Evolutionary conservation across 2,888 invertebrate species (phyloP), one percentile per base, ranked within the genome.

Genomic region (Hylaea fasciaria): DNA sequence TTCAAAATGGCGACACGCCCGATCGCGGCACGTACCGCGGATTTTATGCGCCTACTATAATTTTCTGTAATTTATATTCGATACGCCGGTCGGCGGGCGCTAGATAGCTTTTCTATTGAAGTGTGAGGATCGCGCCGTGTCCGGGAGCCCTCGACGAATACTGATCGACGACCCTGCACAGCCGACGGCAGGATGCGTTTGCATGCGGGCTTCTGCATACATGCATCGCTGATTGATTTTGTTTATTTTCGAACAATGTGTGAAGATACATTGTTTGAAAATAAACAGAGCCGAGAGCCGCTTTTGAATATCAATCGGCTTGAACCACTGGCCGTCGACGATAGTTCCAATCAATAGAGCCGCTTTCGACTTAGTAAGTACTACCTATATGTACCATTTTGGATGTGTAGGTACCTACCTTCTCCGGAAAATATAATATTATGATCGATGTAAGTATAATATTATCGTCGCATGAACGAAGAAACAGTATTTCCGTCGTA

Each of bases 31-130:
- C 78, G 80, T 76, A 73, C 73, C 77, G 84, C 81, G 73, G 82
- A 83, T 80, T 82, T 83, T 82, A 83, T 84, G 81, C 82, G 81
- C 80, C 81, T 83, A 77, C 82, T 82, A 84, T 83, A 83, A 84
- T 83, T 83, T 89, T 77, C 83, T 85, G 83, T 88, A 88, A 88
- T 91, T 90, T 89, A 90, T 89, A 91, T 91, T 89, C 91, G 85
- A 85, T 87, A 81, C 88, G 83, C 78, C 57, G n/a, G 83, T 78
- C 57, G n/a, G 17, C 86, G 85, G 86, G 81, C 77, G 73, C 73
- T 86, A 83, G 84, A 86, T 87, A 85, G 82, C 81, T 82, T 82
- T 82, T 78, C 86, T 85, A 87, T 89, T 87, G 88, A 87, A 84
- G 87, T 87, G 81, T 80, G 62, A 65, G 61, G 80, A 78, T 75